phyloP scores from a whole-genome alignment of 2,888 invertebrate species.

The Lasioglossum calceatum region DNA sequence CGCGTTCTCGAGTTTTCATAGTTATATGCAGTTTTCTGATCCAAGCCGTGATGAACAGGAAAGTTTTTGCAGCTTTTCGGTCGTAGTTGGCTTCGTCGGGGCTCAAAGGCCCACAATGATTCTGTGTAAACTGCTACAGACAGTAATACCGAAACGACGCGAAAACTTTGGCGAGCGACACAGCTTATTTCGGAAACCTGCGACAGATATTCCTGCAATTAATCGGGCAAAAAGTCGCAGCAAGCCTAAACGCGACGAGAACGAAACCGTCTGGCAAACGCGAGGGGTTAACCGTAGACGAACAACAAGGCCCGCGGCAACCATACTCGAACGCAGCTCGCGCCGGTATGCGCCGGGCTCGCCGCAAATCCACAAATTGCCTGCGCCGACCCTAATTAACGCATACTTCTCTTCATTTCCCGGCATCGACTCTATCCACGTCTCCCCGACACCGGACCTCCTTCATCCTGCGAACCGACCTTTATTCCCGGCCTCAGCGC shows the following conservation, averaged over 20 bases:
- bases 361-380: conserved; percentile 80
- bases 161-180: not conserved
- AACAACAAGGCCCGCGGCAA: conserved; percentile 41
- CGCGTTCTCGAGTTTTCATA: not conserved
- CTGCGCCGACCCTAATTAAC: conserved; percentile 80
- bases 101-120: not conserved
- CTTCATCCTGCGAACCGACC: conserved; percentile 18
- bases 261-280: conserved; percentile 30
- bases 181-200: not conserved
- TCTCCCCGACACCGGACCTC: conserved; percentile 18
- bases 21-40: not conserved
- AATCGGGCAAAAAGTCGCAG: not conserved
- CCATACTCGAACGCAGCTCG: conserved; percentile 36
- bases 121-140: not conserved
- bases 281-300: conserved; percentile 52
- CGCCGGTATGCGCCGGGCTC: conserved; percentile 63
- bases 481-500: not conserved
- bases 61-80: not conserved
- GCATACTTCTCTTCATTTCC: conserved; percentile 77
- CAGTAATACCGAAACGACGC: not conserved
- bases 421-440: conserved; percentile 62
- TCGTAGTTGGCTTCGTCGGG: not conserved
- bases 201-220: not conserved
- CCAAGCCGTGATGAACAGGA: not conserved
- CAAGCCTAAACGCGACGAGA: not conserved